Percentiles rank a stretch among this genome's conserved stretches.
These are phyloP conservation scores for Leptogaster cylindrica DNA, from an alignment of 2,888 invertebrate genomes.

Conservation along the genomic window DNA sequence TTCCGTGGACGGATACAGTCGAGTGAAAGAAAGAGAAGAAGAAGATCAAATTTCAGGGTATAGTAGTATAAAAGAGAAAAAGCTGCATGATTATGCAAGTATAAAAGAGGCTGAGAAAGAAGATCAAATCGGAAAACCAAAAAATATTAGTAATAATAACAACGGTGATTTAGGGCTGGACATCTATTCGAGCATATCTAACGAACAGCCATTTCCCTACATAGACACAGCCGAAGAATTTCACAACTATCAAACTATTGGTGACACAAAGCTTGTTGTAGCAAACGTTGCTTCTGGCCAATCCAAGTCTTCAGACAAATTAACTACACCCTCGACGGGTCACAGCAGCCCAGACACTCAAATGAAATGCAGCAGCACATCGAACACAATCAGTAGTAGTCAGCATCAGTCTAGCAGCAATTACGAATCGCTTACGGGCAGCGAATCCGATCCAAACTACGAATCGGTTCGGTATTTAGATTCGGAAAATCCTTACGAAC, in stretches of 20 bases:
- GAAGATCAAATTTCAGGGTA: constrained; percentile 41
- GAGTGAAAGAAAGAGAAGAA: constrained; percentile 53
- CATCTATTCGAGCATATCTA: constrained; percentile 51
- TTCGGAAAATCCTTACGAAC: constrained; percentile 74
- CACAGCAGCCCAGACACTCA: constrained; percentile 58
- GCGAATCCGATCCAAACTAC: constrained; percentile 83
- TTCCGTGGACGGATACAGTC: constrained; percentile 55
- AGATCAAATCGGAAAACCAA: constrained; percentile 37
- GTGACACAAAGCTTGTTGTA: constrained; percentile 55
- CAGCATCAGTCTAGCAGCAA: constrained; percentile 71
- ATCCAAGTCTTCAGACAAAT: constrained; percentile 47
- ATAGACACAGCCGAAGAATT: constrained; percentile 25
- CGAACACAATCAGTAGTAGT: constrained; percentile 54
- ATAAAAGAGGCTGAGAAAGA: constrained; percentile 56
- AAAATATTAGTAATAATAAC: constrained; percentile 49
- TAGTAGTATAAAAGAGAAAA: constrained; percentile 23
- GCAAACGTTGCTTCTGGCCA: constrained; percentile 6
- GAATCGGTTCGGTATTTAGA: constrained; percentile 81
- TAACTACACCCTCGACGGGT: constrained; percentile 47
- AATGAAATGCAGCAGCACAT: constrained; percentile 51
- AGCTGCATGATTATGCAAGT: constrained; percentile 57
- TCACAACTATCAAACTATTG: constrained; percentile 48
- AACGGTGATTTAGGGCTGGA: constrained; percentile 52
- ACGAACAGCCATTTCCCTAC: constrained; percentile 31
- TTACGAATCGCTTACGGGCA: constrained; percentile 80